phyloP scores from a whole-genome alignment of 2,113 vertebrate genomes.

The Neotoma lepida region DNA sequence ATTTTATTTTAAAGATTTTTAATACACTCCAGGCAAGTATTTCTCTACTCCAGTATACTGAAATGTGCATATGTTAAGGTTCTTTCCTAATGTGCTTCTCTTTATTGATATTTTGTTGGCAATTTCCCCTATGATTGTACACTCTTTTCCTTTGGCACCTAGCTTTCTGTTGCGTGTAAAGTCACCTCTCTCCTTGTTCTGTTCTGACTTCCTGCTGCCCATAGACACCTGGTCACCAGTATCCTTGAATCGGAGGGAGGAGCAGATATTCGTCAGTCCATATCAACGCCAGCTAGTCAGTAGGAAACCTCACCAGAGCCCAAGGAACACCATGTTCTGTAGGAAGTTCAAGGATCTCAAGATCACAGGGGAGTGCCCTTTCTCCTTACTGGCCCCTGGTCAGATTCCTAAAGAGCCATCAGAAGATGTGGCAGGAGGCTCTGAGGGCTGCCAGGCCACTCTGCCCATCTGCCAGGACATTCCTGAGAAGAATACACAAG shows the following conservation, averaged over 20 bases:
- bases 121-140: background rate
- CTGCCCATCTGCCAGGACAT: constrained; percentile 88
- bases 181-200: background rate
- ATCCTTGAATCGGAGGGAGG: background rate
- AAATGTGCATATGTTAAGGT: background rate
- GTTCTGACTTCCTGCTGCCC: background rate
- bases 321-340: constrained; percentile 92
- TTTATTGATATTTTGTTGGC: background rate
- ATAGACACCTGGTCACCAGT: background rate
- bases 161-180: background rate
- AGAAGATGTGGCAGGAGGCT: constrained; percentile 82
- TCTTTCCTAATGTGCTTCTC: background rate
- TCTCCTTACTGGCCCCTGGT: constrained; percentile 89
- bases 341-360: constrained; percentile 97
- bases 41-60: background rate
- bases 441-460: constrained; percentile 80
- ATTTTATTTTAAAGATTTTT: background rate
- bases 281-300: background rate
- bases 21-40: background rate
- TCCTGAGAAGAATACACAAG: constrained; percentile 84
- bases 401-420: constrained; percentile 86
- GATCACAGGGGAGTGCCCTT: constrained; percentile 96
- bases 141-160: background rate
- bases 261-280: background rate
- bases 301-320: background rate